Evolutionary conservation across 1,140 invertebrate genomes (phyloP).

Genomic region (Habropoda laboriosa): DNA sequence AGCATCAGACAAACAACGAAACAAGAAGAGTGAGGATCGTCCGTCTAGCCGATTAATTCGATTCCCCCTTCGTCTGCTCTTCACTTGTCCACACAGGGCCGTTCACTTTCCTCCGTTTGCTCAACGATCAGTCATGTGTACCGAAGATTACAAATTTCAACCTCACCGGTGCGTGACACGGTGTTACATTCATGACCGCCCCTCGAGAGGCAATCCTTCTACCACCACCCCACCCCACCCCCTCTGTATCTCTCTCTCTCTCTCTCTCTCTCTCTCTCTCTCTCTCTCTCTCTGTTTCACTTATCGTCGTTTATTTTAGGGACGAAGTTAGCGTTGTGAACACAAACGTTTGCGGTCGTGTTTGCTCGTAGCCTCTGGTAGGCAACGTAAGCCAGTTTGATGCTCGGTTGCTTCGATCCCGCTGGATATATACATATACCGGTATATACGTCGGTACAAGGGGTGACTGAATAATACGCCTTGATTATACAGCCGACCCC

Average conservation of each 20-base stretch:
- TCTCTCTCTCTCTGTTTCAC: no score
- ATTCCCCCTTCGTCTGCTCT: background rate
- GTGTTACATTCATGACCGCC: conserved; percentile 44
- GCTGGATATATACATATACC: conserved; percentile 65
- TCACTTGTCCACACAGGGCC: conserved; percentile 15
- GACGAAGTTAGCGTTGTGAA: conserved; percentile 61
- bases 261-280: background rate
- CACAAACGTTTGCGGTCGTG: conserved; percentile 75
- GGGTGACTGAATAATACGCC: conserved; percentile 71
- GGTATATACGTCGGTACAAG: conserved; percentile 50
- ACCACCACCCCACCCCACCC: no score
- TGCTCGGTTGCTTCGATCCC: conserved; percentile 74
- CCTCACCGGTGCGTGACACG: conserved; percentile 38
- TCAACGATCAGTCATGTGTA: conserved; percentile 31
- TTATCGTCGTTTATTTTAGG: conserved; percentile 57
- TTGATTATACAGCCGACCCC: conserved; percentile 70
- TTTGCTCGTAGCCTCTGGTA: conserved; percentile 67
- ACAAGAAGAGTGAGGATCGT: background rate
- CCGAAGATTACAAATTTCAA: conserved; percentile 49
- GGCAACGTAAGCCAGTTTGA: conserved; percentile 76
- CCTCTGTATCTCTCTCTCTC: no score
- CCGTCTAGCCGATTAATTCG: conserved; percentile 8
- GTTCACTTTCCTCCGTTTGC: background rate
- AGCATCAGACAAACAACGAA: background rate
- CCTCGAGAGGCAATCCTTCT: conserved; percentile 33